Evolutionary conservation across 1,140 invertebrate species (phyloP), one percentile per base, ranked within the genome.

Genomic region (Drosophila teissieri): DNA sequence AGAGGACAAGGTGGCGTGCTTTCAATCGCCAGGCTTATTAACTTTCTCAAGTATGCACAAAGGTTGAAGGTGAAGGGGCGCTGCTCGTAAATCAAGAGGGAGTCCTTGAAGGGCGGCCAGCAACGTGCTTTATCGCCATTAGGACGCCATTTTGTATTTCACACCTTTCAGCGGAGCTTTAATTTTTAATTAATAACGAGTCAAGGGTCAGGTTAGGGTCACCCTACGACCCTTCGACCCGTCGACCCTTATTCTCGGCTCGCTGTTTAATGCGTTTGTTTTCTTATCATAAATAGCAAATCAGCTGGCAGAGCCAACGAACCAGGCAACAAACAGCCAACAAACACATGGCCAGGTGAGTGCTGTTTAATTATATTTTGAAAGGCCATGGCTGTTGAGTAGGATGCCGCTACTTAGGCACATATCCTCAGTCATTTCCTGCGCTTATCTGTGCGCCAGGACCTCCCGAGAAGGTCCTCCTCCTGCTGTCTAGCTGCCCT

Each of bases 121-220:
- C 61, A 34, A 63, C 84, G 84, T 89, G 84, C 84, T 89, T 89
- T 89, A 89, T 90, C 85, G 81, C 75, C 78, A 81, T 90, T 84
- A 84, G 67, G 68, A 55, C 77, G 70, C 78, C 78, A 90, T 82
- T 88, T 90, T 89, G 45, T 82, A 82, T 85, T 90, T 90, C 75
- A 90, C 85, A 90, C 86, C 86, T 90, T 90, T 90, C 86, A 82
- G 78, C 56, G 57, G 84, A 77, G 84, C 69, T 89, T 89, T 89
- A 89, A 89, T 89, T 89, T 89, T 89, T 89, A 89, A 89, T 89
- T 89, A 89, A 89, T 89, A 89, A 89, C 77, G 62, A 88, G 84
- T 72, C 80, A 78, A 68, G 76, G 78, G 62, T 69, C 79, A 83
- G 86, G 69, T 54, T 69, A 64, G 82, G 82, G 69, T 86, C 74